Percentiles rank a stretch among this genome's conserved stretches.
Conservation (phyloP, 2,888 invertebrate species). For the Baronia brevicornis region DNA sequence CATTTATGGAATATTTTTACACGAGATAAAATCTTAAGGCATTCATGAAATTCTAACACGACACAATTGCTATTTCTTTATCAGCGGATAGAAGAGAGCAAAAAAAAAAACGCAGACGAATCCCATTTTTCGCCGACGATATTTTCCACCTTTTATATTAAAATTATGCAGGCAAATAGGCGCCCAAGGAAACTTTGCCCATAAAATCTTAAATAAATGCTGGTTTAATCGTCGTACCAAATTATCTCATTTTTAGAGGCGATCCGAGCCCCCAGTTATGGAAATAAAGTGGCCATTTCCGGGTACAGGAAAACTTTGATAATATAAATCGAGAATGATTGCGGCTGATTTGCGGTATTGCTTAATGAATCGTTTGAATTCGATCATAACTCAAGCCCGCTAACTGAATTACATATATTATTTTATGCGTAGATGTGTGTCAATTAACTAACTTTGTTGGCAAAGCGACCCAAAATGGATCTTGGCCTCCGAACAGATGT, state of each 20-base stretch:
- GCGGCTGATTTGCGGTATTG: slow-evolving; percentile 17
- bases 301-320: slow-evolving; percentile 18
- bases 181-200: slow-evolving; percentile 36
- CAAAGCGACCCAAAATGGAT: no score
- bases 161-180: slow-evolving; percentile 42
- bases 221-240: slow-evolving; percentile 48
- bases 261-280: slow-evolving; percentile 28
- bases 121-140: slow-evolving; percentile 16
- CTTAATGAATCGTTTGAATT: slow-evolving; percentile 18
- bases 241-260: slow-evolving; percentile 50
- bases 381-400: slow-evolving; percentile 15
- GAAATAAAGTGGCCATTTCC: slow-evolving; percentile 35
- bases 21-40: no score
- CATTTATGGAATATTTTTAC: no score
- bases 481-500: no score
- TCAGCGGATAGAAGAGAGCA: slow-evolving; percentile 12
- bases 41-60: no score
- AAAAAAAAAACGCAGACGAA: slow-evolving; percentile 14
- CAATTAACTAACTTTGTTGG: no score
- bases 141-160: slow-evolving; percentile 32
- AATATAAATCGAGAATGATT: slow-evolving; percentile 22
- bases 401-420: slow-evolving; percentile 15
- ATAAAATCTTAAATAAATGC: slow-evolving; percentile 47
- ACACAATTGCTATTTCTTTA: no score
- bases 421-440: no score